A percentile compares a stretch with the other conserved stretches of the same genome.
These are phyloP conservation scores for Gonocerus acuteangulatus DNA, from an alignment of 2,888 invertebrate species.

Conservation along the genomic window DNA sequence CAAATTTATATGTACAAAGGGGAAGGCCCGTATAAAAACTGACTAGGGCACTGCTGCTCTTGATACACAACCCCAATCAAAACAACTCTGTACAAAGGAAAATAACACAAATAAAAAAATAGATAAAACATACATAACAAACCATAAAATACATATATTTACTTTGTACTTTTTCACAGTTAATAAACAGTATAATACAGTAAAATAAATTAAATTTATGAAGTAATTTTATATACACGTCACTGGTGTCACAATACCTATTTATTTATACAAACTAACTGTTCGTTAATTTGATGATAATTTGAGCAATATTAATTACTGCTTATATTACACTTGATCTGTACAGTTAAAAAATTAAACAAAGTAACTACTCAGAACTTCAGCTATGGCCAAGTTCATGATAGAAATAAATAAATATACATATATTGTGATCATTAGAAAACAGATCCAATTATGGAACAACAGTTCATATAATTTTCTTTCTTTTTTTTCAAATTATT, in stretches of 20 bases:
- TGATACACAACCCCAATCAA: slow-evolving; percentile 12
- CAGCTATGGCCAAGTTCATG: background rate
- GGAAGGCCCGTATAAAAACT: slow-evolving; percentile 10
- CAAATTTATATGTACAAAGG: slow-evolving; percentile 17
- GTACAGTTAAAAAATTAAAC: too few relatives aligned
- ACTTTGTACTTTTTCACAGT: slow-evolving; percentile 15
- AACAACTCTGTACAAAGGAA: background rate
- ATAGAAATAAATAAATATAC: background rate
- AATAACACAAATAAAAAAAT: background rate
- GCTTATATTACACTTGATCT: too few relatives aligned
- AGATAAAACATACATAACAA: slow-evolving; percentile 11
- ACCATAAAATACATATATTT: slow-evolving; percentile 20
- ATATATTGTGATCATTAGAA: background rate
- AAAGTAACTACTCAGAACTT: too few relatives aligned
- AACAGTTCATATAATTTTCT: background rate
- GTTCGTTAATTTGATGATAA: too few relatives aligned
- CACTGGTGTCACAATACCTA: background rate
- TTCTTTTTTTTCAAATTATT: background rate
- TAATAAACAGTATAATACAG: slow-evolving; percentile 6
- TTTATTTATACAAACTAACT: too few relatives aligned
- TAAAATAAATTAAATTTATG: background rate
- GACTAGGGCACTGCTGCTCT: slow-evolving; percentile 21
- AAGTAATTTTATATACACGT: background rate
- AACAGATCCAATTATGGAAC: background rate
- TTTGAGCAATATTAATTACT: too few relatives aligned